phyloP scores from a whole-genome alignment of 2,797 vertebrate genomes.

The Novumbra hubbsi region DNA sequence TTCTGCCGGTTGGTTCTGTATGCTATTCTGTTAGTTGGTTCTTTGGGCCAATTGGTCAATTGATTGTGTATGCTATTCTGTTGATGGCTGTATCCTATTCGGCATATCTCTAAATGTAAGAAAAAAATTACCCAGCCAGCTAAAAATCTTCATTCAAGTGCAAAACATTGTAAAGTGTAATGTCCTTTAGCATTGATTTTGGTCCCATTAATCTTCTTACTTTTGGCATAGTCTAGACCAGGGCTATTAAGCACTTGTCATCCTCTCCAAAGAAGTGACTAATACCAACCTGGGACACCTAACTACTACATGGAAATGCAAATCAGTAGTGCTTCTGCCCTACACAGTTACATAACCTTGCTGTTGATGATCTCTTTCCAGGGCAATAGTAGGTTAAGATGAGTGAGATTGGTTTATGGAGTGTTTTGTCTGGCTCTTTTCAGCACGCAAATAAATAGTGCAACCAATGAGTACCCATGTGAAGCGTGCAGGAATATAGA shows the following conservation, averaged over 20 bases:
- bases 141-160: neutral
- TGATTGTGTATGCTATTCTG: no score
- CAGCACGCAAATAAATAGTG: slow-evolving; percentile 1
- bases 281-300: no score
- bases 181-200: neutral
- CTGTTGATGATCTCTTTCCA: slow-evolving; percentile 3
- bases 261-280: no score
- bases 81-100: no score
- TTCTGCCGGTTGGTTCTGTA: no score
- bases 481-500: neutral
- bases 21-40: no score
- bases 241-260: no score
- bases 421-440: slow-evolving; percentile 9
- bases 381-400: slow-evolving; percentile 14
- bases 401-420: slow-evolving; percentile 15
- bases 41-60: no score
- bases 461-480: neutral
- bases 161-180: neutral
- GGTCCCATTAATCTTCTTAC: slow-evolving; percentile 11
- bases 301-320: no score
- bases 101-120: slow-evolving; percentile 45
- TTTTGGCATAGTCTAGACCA: slow-evolving; percentile 11
- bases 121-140: slow-evolving; percentile 11
- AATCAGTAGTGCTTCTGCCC: no score
- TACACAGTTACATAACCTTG: neutral